Base-by-base conservation (phyloP, 2,797 vertebrate species). In the Chelon labrosus region DNA sequence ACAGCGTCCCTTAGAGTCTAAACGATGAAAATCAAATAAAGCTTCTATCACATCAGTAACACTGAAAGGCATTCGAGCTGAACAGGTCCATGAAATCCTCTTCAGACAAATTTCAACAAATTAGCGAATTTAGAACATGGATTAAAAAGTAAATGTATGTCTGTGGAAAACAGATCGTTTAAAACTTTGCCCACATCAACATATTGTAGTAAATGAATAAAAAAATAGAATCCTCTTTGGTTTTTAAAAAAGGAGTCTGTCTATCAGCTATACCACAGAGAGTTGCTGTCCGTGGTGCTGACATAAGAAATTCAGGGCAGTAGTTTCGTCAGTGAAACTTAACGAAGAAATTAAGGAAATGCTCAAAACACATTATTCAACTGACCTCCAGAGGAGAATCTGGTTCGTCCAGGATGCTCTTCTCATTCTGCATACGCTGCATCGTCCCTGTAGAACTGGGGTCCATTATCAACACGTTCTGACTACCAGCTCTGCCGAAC, bases 1-100 rank as follows among this genome's bases (percentile, higher is more conserved):
- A 88, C 88, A 89, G 88, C 88, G 88, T 86, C 88, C 2, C 88
- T 85, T 62, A 78, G 75, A 88, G 85, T 68, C 59, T 7, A 65
- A 82, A 73, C 6, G 0, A 0, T 0, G 71, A 49, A 75, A 10
- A 47, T 41, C 3, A 73, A 14, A n/a, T 0, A 7, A 16, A 0
- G 1, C 1, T 0, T 1, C 2, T 3, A 4, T 11, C 2, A 6
- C 35, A 22, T 13, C 0, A 42, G 0, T 47, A 11, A 17, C 3
- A 5, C 25, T 31, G 1, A 11, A 14, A 52, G 42, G 27, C 3
- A 39, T 2, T 6, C 14, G 16, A 16, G 4, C 7, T 5, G 10
- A 10, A 49, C 2, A 42, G 5, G 4, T 44, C 13, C 1, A 5
- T 2, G 14, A 31, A 3, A 31, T 31, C 5, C 2, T 3, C 1